Base-by-base conservation (phyloP, 2,888 invertebrate genomes). In the Serrognathus titanus region DNA sequence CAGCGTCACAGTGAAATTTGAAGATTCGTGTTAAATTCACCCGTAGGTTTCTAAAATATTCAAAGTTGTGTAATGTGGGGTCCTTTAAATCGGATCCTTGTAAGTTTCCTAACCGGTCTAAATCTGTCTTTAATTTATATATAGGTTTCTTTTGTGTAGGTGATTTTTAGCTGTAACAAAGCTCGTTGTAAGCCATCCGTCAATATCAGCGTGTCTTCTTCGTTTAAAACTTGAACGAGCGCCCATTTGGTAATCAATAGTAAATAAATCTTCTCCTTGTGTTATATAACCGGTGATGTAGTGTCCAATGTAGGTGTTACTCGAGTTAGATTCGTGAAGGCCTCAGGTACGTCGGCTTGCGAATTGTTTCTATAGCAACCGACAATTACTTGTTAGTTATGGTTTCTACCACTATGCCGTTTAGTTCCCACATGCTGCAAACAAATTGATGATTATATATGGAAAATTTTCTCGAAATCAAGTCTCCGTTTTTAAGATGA, bases 361-460 rank as follows among this genome's bases (percentile, higher is more conserved):
- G 58, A 58, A 61, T 58, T 61, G 61, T 61, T 59, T 59, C 61
- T 53, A 51, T 47, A 57, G 57, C 58, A 61, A 61, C 58, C 54
- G 56, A 61, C 61, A 61, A 61, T 61, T 61, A 61, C 54, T 55
- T 51, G 57, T 61, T 57, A 59, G 57, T 58, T 61, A 61, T 59
- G 59, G 57, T 54, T 51, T 59, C 56, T 56, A 59, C 61, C 61
- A 57, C 57, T 60, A 57, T 57, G 55, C 52, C 49, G 48, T 45
- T 56, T 41, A 51, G 53, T 61, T 61, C 58, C 48, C 57, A 60
- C 60, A 55, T 58, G 31, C 20, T 55, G 43, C 43, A 43, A 43
- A 43, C 16, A 43, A 43, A 43, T 43, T 11, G 43, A 43, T 43
- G 43, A 43, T 43, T 43, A 43, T 43, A 43, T 43, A 43, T 43